A percentile compares a stretch with the other conserved stretches of the same genome.
phyloP scores from a whole-genome alignment of 2,888 invertebrate genomes.

The Cheilosia impressa region DNA sequence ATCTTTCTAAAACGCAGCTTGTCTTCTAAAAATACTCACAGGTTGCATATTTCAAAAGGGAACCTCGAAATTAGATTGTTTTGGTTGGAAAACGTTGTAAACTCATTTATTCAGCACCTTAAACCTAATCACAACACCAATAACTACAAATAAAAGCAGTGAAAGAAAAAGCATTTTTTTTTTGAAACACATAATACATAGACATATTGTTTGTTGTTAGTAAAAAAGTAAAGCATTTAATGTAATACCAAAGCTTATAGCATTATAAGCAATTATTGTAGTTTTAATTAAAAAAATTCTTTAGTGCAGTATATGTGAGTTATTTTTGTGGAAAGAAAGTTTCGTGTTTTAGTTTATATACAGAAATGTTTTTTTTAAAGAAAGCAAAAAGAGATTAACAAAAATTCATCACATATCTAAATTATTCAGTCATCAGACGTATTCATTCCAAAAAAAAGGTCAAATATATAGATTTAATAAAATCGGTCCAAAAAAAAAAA shows the following conservation, averaged over 20 bases:
- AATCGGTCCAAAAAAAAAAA: conserved; percentile 13
- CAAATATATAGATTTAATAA: background rate
- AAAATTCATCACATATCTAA: conserved; percentile 26
- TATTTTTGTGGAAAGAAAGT: conserved; percentile 35
- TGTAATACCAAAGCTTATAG: conserved; percentile 61
- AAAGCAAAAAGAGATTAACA: conserved; percentile 17
- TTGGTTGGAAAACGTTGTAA: background rate
- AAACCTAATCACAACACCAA: conserved; percentile 76
- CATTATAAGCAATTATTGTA: conserved; percentile 63
- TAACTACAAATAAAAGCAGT: conserved; percentile 68
- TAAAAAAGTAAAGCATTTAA: conserved; percentile 30
- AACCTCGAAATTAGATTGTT: no score
- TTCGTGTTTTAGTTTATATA: conserved; percentile 43
- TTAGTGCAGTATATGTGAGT: conserved; percentile 66
- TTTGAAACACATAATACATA: conserved; percentile 54
- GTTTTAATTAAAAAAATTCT: conserved; percentile 33
- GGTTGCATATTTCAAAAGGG: no score
- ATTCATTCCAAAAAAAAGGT: conserved; percentile 56
- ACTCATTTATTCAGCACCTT: conserved; percentile 80
- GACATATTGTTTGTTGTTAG: conserved; percentile 15
- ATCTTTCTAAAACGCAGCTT: no score
- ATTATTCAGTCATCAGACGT: conserved; percentile 16
- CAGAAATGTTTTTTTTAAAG: conserved; percentile 24
- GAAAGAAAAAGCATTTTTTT: conserved; percentile 51
- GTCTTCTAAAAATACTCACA: no score